Conservation (phyloP, 1,140 invertebrate genomes). For the Zaprionus camerounensis region DNA sequence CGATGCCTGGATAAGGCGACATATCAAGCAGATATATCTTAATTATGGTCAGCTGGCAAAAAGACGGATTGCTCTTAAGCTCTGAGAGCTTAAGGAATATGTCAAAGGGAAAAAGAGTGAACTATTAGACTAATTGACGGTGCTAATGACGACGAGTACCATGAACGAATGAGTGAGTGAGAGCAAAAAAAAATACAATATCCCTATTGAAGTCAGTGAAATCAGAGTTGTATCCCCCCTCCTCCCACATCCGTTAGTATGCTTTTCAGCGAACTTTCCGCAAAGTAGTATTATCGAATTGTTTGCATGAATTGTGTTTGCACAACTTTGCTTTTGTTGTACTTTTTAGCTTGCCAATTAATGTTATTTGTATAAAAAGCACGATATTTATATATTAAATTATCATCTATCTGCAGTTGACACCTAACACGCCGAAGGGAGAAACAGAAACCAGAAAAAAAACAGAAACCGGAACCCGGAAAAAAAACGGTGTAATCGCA, state of each 20-base stretch:
- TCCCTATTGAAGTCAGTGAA: background rate
- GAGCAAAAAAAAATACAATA: no score
- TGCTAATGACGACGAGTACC: background rate
- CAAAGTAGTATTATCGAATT: background rate
- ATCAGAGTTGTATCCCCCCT: background rate
- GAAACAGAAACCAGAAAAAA: background rate
- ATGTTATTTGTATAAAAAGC: background rate
- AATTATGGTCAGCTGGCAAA: slow-evolving; percentile 7
- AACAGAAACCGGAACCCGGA: background rate
- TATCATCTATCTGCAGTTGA: slow-evolving; percentile 10
- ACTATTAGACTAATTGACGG: slow-evolving; percentile 4
- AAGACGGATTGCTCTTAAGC: slow-evolving; percentile 4
- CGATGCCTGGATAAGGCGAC: background rate
- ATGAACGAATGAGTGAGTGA: background rate
- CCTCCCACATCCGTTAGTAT: background rate
- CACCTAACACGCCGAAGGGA: slow-evolving; percentile 5
- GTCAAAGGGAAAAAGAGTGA: background rate
- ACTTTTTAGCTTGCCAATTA: background rate
- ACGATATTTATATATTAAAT: slow-evolving; percentile 2
- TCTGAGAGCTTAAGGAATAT: background rate
- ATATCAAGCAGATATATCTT: slow-evolving; percentile 4
- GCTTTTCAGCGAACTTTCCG: background rate
- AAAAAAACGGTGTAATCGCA: slow-evolving; percentile 5
- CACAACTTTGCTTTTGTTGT: background rate
- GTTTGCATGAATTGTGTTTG: background rate